Evolutionary conservation across 2,797 vertebrate species (phyloP), one percentile per base, ranked within the genome.

Genomic region (Parotocinclus haroldoi): DNA sequence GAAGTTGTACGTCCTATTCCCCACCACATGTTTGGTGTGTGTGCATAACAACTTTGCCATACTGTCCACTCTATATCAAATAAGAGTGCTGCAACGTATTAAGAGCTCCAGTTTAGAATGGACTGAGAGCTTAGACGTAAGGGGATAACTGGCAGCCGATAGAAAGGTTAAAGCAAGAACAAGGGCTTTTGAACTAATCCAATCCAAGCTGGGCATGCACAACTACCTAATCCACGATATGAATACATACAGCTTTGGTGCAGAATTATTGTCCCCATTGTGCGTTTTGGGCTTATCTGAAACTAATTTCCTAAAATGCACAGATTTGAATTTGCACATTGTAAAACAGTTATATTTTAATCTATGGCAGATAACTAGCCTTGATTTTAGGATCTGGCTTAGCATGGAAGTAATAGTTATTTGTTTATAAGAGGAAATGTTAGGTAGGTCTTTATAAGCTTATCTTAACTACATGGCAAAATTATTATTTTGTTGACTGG

Each of bases 61-160:
- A 44, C 40, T 44, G 9, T 44, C 11, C 8, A 2, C 11, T 12
- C 9, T 44, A 42, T 36, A 48, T 8, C 38, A 54, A 50, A 59
- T 11, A 39, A 63, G 64, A 38, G 68, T 39, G 60, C 71, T 50
- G 38, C 54, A 56, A 59, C 64, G 77, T 69, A 78, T 86, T 81
- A 84, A 66, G 62, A 69, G 78, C 74, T 78, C 65, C 64, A 54
- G 39, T 45, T 52, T 56, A 44, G 57, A 58, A 61, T 40, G 19
- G 55, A 68, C 71, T 39, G 27, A 68, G 17, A 65, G 80, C 80
- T 87, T 87, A 85, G 55, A 54, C 53, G 56, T 79, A 78, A 76
- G 74, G 55, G 72, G 78, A 75, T 70, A 82, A 80, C 77, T 77
- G 74, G 73, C 69, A 75, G 59, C 70, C 63, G 53, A 64, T 60